phyloP scores from a whole-genome alignment of 37 sponge, comb jelly and placozoan genomes.

The Aphrocallistes beatrix region DNA sequence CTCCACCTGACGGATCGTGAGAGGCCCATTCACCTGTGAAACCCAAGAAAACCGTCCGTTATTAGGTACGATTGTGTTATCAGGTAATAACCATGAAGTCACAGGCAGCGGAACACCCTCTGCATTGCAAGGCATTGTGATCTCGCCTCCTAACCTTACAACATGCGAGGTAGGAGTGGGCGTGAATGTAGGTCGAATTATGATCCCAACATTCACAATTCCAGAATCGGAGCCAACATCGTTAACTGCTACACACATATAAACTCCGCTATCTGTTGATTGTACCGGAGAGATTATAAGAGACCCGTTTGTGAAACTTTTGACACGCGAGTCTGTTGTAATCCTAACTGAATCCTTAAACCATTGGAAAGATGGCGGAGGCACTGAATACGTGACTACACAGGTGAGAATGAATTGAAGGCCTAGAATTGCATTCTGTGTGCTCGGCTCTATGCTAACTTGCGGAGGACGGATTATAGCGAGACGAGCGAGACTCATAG shows the following conservation, averaged over 20 bases:
- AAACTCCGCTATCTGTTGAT: not conserved
- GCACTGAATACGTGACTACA: not conserved
- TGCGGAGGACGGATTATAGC: not conserved
- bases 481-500: not conserved
- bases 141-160: not conserved
- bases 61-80: not conserved
- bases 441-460: not conserved
- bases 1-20: not conserved
- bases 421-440: not conserved
- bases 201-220: not conserved
- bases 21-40: not conserved
- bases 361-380: not conserved
- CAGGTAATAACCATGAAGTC: not conserved
- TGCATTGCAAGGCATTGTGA: not conserved
- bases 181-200: not conserved
- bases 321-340: not conserved
- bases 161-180: not conserved
- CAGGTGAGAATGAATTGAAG: not conserved
- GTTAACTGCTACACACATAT: not conserved
- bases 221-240: not conserved
- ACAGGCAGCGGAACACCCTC: not conserved
- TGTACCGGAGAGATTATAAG: not conserved
- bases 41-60: not conserved
- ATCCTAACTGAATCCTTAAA: not conserved
- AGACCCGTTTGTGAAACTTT: conserved; percentile 9